Percentiles rank a stretch among this genome's conserved stretches.
These are phyloP conservation scores for Cygnus olor DNA, from an alignment of 2,797 vertebrate genomes.

Conservation along the genomic window DNA sequence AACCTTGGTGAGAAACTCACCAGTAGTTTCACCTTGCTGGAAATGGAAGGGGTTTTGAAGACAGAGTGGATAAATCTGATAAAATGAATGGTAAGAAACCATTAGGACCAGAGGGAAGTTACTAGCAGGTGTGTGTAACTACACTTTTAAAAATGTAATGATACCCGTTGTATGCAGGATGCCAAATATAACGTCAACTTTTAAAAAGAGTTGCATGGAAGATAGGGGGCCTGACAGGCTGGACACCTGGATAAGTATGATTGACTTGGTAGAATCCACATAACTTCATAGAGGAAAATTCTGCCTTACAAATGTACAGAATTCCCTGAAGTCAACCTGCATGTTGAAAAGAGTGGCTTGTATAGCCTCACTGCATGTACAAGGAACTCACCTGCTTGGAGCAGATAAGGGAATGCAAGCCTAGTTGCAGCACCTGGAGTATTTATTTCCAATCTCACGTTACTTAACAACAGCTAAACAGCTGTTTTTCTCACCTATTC, in stretches of 20 bases:
- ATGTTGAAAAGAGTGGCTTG: background rate
- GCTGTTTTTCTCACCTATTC: background rate
- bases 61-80: background rate
- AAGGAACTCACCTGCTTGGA: background rate
- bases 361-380: background rate
- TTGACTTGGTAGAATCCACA: background rate
- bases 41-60: background rate
- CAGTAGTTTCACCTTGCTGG: background rate
- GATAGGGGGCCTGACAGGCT: background rate
- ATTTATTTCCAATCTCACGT: background rate
- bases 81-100: background rate
- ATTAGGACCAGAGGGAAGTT: background rate
- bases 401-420: background rate
- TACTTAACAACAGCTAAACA: background rate
- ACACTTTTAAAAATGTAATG: background rate
- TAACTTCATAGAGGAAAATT: background rate
- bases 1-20: background rate
- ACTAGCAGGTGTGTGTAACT: background rate
- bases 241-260: background rate
- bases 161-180: accelerated
- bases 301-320: background rate
- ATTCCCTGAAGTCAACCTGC: background rate
- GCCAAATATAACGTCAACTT: background rate
- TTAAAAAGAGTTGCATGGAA: background rate
- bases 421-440: background rate